Conservation (phyloP, 2,888 invertebrate genomes). For the Lasioglossum leucozonium region DNA sequence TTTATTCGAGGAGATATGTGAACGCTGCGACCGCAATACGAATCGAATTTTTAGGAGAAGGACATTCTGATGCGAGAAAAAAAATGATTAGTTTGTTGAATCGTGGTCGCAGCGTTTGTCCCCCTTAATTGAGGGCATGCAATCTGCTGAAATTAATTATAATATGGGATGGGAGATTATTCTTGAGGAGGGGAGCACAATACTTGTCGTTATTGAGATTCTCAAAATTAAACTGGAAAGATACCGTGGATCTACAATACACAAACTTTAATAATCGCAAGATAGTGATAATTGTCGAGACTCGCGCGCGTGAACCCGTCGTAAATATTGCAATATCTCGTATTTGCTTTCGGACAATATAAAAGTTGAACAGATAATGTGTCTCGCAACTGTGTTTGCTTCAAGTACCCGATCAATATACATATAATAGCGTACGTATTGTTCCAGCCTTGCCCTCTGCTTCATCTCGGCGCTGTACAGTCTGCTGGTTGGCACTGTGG, state of each 20-base stretch:
- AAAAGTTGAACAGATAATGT: conserved; percentile 70
- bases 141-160: conserved; percentile 20
- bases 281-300: conserved; percentile 67
- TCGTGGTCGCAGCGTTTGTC: background rate
- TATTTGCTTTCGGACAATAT: conserved; percentile 65
- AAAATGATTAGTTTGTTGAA: background rate
- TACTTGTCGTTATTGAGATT: conserved; percentile 36
- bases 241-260: conserved; percentile 62
- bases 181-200: conserved; percentile 25
- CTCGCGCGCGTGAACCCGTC: conserved; percentile 45
- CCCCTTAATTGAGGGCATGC: conserved; percentile 2
- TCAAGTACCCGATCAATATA: conserved; percentile 39
- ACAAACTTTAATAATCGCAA: conserved; percentile 62
- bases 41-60: background rate
- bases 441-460: conserved; percentile 84
- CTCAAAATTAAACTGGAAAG: conserved; percentile 67
- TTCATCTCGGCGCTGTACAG: conserved; percentile 85
- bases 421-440: conserved; percentile 72
- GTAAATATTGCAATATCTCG: conserved; percentile 71
- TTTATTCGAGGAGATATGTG: conserved; percentile 1
- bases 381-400: conserved; percentile 66
- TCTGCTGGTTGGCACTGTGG: conserved; percentile 81
- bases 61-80: background rate
- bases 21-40: background rate
- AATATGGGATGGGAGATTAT: conserved; percentile 18